Percentiles rank a stretch among this genome's conserved stretches.
Evolutionary conservation across 2,113 vertebrate species (phyloP).

Genomic region (Siniperca chuatsi): DNA sequence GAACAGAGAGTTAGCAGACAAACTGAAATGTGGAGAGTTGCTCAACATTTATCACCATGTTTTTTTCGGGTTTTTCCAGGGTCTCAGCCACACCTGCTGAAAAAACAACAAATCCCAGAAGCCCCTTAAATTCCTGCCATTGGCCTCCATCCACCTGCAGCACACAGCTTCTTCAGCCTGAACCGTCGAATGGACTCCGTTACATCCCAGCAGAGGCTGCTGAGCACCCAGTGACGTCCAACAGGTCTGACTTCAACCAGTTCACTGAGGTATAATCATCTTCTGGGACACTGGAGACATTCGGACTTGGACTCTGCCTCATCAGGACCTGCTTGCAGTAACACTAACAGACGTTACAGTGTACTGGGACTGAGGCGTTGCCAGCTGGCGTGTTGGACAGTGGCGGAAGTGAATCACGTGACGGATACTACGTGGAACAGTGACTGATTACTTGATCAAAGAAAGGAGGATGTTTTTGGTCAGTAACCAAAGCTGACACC

Average conservation of each 20-base stretch:
- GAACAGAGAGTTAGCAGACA: too few species aligned
- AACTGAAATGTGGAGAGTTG: not conserved
- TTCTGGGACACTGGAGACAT: not conserved
- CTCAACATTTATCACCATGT: not conserved
- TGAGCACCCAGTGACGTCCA: not conserved
- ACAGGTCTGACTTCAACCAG: not conserved
- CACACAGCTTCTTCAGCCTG: not conserved
- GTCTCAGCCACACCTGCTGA: not conserved
- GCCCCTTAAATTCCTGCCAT: not conserved
- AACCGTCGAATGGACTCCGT: not conserved
- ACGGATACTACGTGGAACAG: not conserved
- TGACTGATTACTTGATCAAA: too few species aligned
- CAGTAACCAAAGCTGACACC: not conserved
- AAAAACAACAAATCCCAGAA: conserved; percentile 24
- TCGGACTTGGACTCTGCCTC: not conserved
- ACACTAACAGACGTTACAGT: not conserved
- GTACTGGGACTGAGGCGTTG: not conserved
- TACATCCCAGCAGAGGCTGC: not conserved
- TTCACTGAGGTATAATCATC: not conserved
- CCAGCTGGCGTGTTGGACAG: not conserved
- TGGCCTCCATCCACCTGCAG: not conserved
- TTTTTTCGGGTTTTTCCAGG: conserved; percentile 4
- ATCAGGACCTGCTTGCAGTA: not conserved
- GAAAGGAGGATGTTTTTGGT: not conserved
- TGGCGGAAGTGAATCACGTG: not conserved